Base-by-base conservation (phyloP, 2,113 vertebrate species). In the Nycticebus coucang region DNA sequence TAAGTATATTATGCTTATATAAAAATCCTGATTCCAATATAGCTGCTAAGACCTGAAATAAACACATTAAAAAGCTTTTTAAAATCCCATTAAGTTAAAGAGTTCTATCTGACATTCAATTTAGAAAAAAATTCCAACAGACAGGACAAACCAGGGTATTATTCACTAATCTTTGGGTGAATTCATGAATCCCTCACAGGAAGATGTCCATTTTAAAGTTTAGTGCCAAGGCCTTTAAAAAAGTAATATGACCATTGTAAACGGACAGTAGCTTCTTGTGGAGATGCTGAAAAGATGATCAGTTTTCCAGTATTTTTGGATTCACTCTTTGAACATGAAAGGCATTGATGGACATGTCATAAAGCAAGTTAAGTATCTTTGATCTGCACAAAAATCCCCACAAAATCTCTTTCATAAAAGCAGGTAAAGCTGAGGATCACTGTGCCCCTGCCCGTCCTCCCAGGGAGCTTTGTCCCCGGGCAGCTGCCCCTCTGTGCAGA, bases 301-400 rank as follows among this genome's bases (percentile, higher is more conserved):
- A 30, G 35, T 86, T 92, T 85, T 45, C 62, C 33, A 59, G 33
- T 24, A 89, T 79, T 83, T 79, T 77, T 45, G 64, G n/a, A 92
- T 93, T 97, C 79, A 69, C 22, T 92, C 83, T 96, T 92, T 92
- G 71, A 78, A 84, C 80, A 96, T 94, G 92, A 92, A 97, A 94
- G 79, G 64, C 21, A 68, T 82, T 24, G 75, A 83, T 10, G 14
- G 74, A 60, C n/a, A 83, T 12, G 18, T 87, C 83, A 91, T 81
- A 91, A 79, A 97, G 87, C 59, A 92, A 80, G 13, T 78, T 78
- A 86, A 88, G 79, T 86, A 64, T 41, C 92, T 96, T 80, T 97
- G 93, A 93, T 93, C 64, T 78, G 62, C 80, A 89, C 64, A 86
- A 82, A 92, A 88, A n/a, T 69, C 68, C 89, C 69, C 72, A 78